Base-by-base conservation (phyloP, 1,140 invertebrate genomes). In the Saccostrea echinata region DNA sequence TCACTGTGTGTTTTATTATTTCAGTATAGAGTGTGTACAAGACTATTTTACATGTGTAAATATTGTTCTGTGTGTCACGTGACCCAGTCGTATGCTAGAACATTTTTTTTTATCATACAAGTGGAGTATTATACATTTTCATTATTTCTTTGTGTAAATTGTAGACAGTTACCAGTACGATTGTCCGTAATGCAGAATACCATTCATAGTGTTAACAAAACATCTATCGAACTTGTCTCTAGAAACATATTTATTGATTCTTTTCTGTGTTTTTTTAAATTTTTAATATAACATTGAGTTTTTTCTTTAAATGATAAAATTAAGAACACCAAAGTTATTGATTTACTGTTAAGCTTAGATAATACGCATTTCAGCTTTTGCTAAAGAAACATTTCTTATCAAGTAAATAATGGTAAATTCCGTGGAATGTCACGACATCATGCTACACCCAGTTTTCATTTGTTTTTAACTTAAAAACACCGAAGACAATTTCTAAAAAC, bases 61-160 rank as follows among this genome's bases (percentile, higher is more conserved):
- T 76, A 76, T 76, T 33, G 68, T 76, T 76, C 24, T 12, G 27
- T 76, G 68, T 76, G 68, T 76, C 27, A 76, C 27, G 68, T 76
- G 68, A 76, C 68, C 68, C 68, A 76, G 68, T 76, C 68, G 68
- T 76, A 76, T 76, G 68, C 68, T 76, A 76, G 68, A 76, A 76
- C 68, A 30, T 76, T 76, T 76, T 13, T n/a, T 68, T 76, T 33
- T 76, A 30, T 76, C 68, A 30, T 76, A 30, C 24, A 76, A 76
- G 68, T 76, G 27, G 68, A 76, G 68, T 76, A 76, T 76, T 76
- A 76, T 30, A 27, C 68, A 61, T n/a, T 61, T 61, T 21, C n/a
- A 76, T 71, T 76, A 30, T 71, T 61, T 61, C n/a, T 61, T 61
- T 61, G 18, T 61, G 55, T 61, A 61, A 21, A 21, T 61, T 76